Evolutionary conservation across 2,888 invertebrate species (phyloP), one percentile per base, ranked within the genome.

Genomic region (Trissonchulus sp.): DNA sequence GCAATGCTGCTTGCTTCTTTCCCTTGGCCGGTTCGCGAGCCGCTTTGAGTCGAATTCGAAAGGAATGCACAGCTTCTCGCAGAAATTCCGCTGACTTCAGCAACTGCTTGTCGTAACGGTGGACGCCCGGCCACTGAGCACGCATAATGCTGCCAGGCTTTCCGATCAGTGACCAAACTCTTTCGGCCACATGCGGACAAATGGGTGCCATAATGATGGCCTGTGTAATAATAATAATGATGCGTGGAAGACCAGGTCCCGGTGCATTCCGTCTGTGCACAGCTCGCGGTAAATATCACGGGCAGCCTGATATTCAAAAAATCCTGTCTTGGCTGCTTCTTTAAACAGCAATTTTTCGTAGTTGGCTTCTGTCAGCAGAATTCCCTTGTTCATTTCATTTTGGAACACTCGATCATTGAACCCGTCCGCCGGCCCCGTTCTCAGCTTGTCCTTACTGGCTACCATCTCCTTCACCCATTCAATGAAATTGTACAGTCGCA

Each of bases 151-250:
- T 92, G 3, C 86, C 87, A 83, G 89, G 88, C 87, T 94, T 91
- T 74, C 91, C 92, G 74, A 97, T 86, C 68, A 96, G 85, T 37
- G 81, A 87, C 94, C 97, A 98, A 33, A 99, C 91, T 84, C 95
- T 90, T 85, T 99, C 99, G 28, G 93, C 90, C n/a, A 97, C 90
- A 84, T 99, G 99, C 0, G 99, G 98, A 84, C 99, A 99, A 82
- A 99, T 93, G 0, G 99, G 99, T 28, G 93, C 90, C 81, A 99
- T 87, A 23, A 99, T 84, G 76, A 94, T 86, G 1, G 93, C 91
- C 86, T 99, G 99, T 1, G 90, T 88, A 82, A 92, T n/a, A n/a
- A n/a, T n/a, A n/a, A n/a, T 91, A 78, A 98, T 92, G 84, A 93
- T 99, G 80, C 88, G 88, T 79, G 90, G 85, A n/a, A n/a, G 63